Conservation (phyloP, 2,113 vertebrate genomes). For the Rhea americana region DNA sequence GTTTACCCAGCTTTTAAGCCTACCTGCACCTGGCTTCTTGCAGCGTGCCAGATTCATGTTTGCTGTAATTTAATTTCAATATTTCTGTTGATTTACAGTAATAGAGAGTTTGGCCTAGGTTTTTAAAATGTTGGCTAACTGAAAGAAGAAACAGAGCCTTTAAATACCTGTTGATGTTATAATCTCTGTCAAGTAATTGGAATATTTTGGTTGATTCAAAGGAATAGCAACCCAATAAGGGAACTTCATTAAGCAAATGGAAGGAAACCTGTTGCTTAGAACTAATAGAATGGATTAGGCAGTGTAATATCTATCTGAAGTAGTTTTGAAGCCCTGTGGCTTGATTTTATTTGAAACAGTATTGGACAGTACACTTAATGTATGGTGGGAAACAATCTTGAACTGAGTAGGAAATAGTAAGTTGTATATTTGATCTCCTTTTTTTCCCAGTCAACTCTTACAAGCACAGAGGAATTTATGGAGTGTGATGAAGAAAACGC, state of each 20-base stretch:
- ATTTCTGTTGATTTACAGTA: neutral
- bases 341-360: constrained; percentile 33
- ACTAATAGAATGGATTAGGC: constrained; percentile 6
- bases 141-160: neutral
- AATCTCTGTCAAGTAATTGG: neutral
- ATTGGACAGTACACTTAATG: neutral
- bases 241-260: constrained; percentile 54
- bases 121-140: neutral
- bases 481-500: neutral
- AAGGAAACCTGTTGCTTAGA: constrained; percentile 49
- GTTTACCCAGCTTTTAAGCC: neutral
- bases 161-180: neutral
- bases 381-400: neutral
- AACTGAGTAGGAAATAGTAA: neutral
- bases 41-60: neutral
- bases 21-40: neutral
- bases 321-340: constrained; percentile 24
- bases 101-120: neutral
- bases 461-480: neutral
- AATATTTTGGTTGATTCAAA: constrained; percentile 38
- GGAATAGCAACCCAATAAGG: constrained; percentile 15
- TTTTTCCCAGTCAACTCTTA: neutral
- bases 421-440: neutral
- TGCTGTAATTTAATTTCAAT: neutral
- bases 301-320: constrained; percentile 39